phyloP scores from a whole-genome alignment of 92 coral and sea anemone species.

The Desmophyllum pertusum region DNA sequence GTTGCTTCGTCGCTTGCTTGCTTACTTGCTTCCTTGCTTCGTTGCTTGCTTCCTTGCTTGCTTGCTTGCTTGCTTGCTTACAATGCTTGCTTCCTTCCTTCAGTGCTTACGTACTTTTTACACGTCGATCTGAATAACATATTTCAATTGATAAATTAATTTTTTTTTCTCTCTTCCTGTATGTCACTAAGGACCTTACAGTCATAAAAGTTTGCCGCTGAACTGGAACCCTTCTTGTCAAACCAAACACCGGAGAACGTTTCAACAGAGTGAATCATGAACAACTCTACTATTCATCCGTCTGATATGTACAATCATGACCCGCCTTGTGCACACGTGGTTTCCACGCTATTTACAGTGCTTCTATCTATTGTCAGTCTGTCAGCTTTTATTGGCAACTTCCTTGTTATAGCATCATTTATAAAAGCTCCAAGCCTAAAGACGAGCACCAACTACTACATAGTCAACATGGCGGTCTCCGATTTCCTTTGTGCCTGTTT shows the following conservation, averaged over 20 bases:
- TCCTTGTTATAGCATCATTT: slow-evolving; percentile 14
- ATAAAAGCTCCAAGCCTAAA: slow-evolving; percentile 5
- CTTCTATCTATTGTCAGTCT: slow-evolving; percentile 10
- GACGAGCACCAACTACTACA: slow-evolving; percentile 36
- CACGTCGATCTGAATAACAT: too few relatives aligned
- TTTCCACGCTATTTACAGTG: slow-evolving; percentile 16
- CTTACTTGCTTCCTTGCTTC: too few relatives aligned
- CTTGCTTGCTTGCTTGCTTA: too few relatives aligned
- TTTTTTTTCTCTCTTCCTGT: not conserved
- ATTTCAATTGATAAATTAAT: not conserved
- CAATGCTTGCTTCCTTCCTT: too few relatives aligned
- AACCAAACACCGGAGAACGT: not conserved
- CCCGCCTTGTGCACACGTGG: not conserved
- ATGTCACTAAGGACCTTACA: not conserved
- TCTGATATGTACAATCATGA: not conserved
- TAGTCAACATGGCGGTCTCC: slow-evolving; percentile 37
- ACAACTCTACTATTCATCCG: slow-evolving; percentile 29
- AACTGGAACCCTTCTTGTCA: not conserved
- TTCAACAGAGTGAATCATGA: not conserved
- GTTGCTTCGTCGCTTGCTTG: too few relatives aligned
- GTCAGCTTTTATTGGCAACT: slow-evolving; percentile 23
- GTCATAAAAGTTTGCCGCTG: not conserved
- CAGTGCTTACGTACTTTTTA: too few relatives aligned
- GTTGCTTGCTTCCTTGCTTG: too few relatives aligned
- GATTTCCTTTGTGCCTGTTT: slow-evolving; percentile 28